Evolutionary conservation across 2,797 vertebrate species (phyloP).

Genomic region (Sarcophilus harrisii): DNA sequence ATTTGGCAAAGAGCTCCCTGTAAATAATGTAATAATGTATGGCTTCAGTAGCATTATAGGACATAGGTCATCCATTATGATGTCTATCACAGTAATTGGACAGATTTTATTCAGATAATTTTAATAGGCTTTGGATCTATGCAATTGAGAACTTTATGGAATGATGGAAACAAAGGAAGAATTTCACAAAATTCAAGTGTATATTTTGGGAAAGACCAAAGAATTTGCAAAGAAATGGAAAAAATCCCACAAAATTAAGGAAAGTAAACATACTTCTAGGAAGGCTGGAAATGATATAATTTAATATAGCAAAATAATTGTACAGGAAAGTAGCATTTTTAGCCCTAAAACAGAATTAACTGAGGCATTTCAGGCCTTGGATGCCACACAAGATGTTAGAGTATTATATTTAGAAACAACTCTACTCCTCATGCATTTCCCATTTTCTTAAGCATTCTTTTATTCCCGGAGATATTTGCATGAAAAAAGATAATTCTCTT

Average conservation of each 20-base stretch:
- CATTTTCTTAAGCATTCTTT: constrained; percentile 64
- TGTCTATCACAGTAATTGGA: not conserved
- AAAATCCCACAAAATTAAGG: constrained; percentile 55
- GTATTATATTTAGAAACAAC: constrained; percentile 63
- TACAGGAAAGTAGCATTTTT: constrained; percentile 34
- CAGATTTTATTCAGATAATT: not conserved
- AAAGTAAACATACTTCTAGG: constrained; percentile 45
- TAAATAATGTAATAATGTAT: not conserved
- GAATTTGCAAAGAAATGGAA: constrained; percentile 23
- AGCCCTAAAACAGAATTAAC: constrained; percentile 52
- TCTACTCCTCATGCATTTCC: constrained; percentile 62
- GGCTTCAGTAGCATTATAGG: not conserved
- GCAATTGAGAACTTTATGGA: not conserved
- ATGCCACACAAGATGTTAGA: constrained; percentile 49
- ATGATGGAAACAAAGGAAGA: not conserved
- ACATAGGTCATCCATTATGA: not conserved
- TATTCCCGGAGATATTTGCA: constrained; percentile 61
- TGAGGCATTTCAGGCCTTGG: constrained; percentile 69
- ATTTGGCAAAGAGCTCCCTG: not conserved
- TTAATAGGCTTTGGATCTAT: not conserved
- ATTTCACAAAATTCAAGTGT: constrained; percentile 46
- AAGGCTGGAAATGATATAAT: constrained; percentile 44
- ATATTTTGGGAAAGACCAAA: constrained; percentile 41
- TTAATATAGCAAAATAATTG: constrained; percentile 42
- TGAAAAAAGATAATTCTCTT: constrained; percentile 51